Conservation (phyloP, 2,797 vertebrate species). For the Leptoclinus maculatus region DNA sequence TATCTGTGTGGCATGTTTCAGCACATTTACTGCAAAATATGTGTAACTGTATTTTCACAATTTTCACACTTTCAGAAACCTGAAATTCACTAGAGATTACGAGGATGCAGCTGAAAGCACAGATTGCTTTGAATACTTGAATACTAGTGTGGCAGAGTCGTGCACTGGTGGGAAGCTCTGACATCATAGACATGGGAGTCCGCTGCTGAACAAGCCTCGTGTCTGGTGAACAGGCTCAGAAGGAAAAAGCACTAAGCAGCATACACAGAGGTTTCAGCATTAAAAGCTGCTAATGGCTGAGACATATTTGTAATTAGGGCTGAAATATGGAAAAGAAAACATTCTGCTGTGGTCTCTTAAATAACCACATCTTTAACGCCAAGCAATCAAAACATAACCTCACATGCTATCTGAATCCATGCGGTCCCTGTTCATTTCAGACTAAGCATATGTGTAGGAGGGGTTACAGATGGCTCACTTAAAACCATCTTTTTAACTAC, state of each 20-base stretch:
- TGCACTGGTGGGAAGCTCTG: slow-evolving; percentile 41
- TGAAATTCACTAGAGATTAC: slow-evolving; percentile 2
- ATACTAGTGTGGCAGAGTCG: slow-evolving; percentile 31
- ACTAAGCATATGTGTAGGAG: slow-evolving; percentile 67
- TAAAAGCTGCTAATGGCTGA: slow-evolving; percentile 10
- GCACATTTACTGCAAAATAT: slow-evolving; percentile 17
- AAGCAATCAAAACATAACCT: slow-evolving; percentile 57
- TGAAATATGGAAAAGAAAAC: slow-evolving; percentile 30
- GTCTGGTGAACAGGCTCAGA: slow-evolving; percentile 25
- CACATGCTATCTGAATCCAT: slow-evolving; percentile 42
- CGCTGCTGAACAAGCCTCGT: slow-evolving; percentile 24
- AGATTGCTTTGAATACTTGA: slow-evolving; percentile 41
- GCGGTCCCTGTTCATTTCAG: slow-evolving; percentile 59
- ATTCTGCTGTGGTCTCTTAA: not conserved
- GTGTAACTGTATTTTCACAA: not conserved
- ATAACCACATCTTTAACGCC: slow-evolving; percentile 36
- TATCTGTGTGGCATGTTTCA: slow-evolving; percentile 19
- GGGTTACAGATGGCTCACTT: slow-evolving; percentile 72
- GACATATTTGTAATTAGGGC: slow-evolving; percentile 20
- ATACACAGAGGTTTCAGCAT: not conserved
- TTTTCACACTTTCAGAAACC: not conserved
- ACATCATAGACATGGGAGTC: slow-evolving; percentile 48
- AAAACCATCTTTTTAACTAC: slow-evolving; percentile 72
- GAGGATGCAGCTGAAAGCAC: slow-evolving; percentile 39
- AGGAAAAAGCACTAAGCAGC: slow-evolving; percentile 2